phyloP scores from a whole-genome alignment of 2,113 vertebrate genomes.

The Psilopogon haemacephalus region DNA sequence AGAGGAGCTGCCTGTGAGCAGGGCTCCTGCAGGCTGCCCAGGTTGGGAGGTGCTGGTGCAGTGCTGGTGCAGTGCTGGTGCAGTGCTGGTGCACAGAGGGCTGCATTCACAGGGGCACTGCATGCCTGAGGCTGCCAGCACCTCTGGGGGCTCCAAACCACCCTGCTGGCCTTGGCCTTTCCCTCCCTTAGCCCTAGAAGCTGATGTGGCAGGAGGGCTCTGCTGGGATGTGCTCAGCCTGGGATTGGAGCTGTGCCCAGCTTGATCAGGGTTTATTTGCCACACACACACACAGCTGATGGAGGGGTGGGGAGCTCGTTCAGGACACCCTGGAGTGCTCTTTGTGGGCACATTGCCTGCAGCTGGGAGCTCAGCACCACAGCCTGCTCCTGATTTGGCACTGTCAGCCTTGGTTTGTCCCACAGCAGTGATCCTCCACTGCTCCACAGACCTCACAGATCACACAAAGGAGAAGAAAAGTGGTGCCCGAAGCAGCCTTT shows the following conservation, averaged over 20 bases:
- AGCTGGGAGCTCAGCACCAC: background rate
- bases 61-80: too few species aligned
- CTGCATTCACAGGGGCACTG: background rate
- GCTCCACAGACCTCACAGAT: background rate
- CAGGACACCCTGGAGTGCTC: background rate
- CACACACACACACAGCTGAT: background rate
- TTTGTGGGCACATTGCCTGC: background rate
- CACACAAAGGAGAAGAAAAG: background rate
- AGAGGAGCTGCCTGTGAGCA: background rate
- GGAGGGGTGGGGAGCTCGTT: fast-evolving
- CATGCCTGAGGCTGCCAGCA: background rate
- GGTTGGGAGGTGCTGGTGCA: fast-evolving
- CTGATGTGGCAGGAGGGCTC: background rate
- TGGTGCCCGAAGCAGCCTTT: background rate
- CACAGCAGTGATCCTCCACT: background rate
- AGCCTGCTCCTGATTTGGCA: constrained; percentile 1
- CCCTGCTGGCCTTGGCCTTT: background rate
- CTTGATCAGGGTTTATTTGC: background rate
- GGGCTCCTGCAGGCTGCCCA: background rate
- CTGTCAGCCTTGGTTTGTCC: constrained; percentile 6
- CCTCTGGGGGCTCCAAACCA: background rate
- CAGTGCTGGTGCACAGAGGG: background rate
- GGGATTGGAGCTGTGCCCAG: background rate
- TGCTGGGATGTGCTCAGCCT: fast-evolving
- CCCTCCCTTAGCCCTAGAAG: background rate